Evolutionary conservation across 2,888 invertebrate genomes (phyloP).

Genomic region (Leptopterna dolabrata): DNA sequence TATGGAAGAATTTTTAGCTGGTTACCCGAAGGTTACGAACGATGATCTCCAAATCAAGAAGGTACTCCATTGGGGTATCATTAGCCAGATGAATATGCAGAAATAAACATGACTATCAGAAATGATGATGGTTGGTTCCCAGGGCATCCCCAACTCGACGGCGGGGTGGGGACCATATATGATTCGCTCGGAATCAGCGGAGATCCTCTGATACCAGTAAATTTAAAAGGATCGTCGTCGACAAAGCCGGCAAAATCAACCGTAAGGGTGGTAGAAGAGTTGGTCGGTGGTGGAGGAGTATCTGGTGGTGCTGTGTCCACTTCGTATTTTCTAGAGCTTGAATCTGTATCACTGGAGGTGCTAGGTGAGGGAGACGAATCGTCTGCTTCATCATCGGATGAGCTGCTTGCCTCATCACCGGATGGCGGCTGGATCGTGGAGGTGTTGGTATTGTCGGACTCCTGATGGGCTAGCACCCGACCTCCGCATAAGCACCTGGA

Average conservation of each 20-base stretch:
- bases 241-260: not conserved
- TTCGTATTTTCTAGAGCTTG: not conserved
- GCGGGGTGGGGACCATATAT: too few species aligned
- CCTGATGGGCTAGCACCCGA: not conserved
- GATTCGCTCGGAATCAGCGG: not conserved
- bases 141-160: too few species aligned
- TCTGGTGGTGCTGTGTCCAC: not conserved
- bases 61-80: too few species aligned
- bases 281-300: not conserved
- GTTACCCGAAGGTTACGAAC: too few species aligned
- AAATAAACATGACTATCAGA: too few species aligned
- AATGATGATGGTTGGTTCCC: too few species aligned
- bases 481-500: not conserved
- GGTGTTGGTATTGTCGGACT: not conserved
- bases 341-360: too few species aligned
- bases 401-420: not conserved
- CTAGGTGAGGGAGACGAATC: too few species aligned
- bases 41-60: too few species aligned
- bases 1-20: too few species aligned
- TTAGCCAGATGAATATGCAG: too few species aligned
- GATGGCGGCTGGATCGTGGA: not conserved
- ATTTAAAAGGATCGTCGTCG: not conserved
- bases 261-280: not conserved
- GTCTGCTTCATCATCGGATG: not conserved
- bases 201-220: not conserved